A percentile compares a stretch with the other conserved stretches of the same genome.
Conservation (phyloP, 1,140 invertebrate species). For the Drosophila insularis region DNA sequence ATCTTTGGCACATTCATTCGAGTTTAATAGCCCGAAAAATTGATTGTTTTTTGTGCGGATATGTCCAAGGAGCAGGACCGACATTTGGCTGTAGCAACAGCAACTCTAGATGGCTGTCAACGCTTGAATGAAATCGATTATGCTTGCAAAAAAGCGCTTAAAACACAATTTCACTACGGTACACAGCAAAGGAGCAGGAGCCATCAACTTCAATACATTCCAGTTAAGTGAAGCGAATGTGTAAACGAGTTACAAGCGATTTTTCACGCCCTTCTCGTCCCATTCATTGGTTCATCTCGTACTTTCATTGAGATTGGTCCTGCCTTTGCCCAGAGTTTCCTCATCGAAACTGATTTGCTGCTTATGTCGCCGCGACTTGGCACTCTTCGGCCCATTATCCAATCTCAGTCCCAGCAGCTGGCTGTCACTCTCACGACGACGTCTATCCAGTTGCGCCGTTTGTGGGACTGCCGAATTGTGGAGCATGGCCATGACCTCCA, state of each 20-base stretch:
- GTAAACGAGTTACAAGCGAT: constrained; percentile 73
- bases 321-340: constrained; percentile 31
- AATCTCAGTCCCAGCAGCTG: constrained; percentile 25
- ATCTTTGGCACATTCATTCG: constrained; percentile 82
- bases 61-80: constrained; percentile 52
- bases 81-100: constrained; percentile 18
- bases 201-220: constrained; percentile 37
- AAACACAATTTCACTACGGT: constrained; percentile 56
- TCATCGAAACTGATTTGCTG: constrained; percentile 78
- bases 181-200: background rate
- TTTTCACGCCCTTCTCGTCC: constrained; percentile 44
- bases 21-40: constrained; percentile 82
- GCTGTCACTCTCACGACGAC: constrained; percentile 55
- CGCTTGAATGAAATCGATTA: constrained; percentile 71
- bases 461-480: constrained; percentile 42
- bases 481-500: constrained; percentile 75
- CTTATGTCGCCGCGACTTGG: constrained; percentile 40
- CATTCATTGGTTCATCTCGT: background rate
- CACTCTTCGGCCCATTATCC: background rate
- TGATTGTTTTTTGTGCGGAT: constrained; percentile 81
- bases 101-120: constrained; percentile 54
- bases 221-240: constrained; percentile 70
- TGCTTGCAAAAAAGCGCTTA: constrained; percentile 59
- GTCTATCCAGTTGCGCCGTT: constrained; percentile 16
- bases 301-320: constrained; percentile 30